Base-by-base conservation (phyloP, 2,797 vertebrate genomes). In the Halcyon badia region DNA sequence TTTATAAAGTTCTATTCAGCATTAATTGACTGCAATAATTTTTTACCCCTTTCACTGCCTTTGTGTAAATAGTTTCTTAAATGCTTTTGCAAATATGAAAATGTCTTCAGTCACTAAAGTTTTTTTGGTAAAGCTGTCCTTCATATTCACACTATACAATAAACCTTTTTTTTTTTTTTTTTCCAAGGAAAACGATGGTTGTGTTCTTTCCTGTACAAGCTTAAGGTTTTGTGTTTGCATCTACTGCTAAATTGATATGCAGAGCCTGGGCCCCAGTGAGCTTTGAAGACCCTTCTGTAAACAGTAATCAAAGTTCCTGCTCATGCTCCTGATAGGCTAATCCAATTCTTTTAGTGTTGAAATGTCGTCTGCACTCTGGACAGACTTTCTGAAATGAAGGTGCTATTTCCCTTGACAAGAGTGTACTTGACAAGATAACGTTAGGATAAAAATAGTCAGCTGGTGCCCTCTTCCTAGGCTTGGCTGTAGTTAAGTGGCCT, bases 81-180 rank as follows among this genome's bases (percentile, higher is more conserved):
- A 98, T 98, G 98, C 97, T 97, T 98, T 97, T 98, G 98, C 98
- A 97, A 98, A 97, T 97, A 94, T 92, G 94, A 98, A 90, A 97
- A 83, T 87, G 97, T 97, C 96, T 97, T 96, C 96, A 94, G 94
- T 97, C 96, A 96, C 94, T 97, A 73, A 91, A 91, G 64, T 61
- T 87, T 89, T 97, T 97, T 97, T 97, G 88, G 97, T 97, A 98
- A 98, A 94, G 75, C 95, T 99, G 97, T 98, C 97, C 85, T 97
- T 98, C 98, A 98, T 98, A 98, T 98, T 98, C 98, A 96, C 98
- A 96, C 24, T 98, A 99, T 98, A 98, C 98, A 99, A 99, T 99
- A 99, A 99, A 99, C 94, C 88, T 98, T 98, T 97, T 94, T 51
- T 49, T 89, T 91, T 89, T 89, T 90, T 91, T 89, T 83, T 48